A percentile compares a stretch with the other conserved stretches of the same genome.
Evolutionary conservation across 1,140 invertebrate species (phyloP).

Genomic region (Saccostrea cuccullata): DNA sequence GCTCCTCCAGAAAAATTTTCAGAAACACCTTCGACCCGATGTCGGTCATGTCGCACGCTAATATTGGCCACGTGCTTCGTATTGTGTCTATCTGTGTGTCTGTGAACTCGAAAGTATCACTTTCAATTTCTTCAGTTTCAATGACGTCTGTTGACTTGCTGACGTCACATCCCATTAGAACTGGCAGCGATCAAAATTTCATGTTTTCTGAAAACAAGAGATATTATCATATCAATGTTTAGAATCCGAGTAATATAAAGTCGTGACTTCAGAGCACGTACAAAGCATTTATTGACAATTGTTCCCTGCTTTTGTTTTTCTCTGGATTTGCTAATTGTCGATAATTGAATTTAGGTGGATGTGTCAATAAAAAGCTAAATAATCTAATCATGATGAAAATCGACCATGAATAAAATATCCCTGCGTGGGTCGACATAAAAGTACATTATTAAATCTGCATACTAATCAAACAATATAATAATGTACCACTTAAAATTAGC

Average conservation of each 20-base stretch:
- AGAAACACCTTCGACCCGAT: slow-evolving; percentile 64
- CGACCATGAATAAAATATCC: too few relatives aligned
- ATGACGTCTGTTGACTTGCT: slow-evolving; percentile 57
- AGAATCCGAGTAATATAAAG: neutral
- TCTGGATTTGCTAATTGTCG: too few relatives aligned
- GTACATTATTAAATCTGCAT: too few relatives aligned
- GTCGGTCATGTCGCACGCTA: slow-evolving; percentile 57
- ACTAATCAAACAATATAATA: too few relatives aligned
- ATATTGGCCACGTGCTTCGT: slow-evolving; percentile 67
- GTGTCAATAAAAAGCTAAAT: too few relatives aligned
- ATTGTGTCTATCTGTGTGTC: slow-evolving; percentile 69
- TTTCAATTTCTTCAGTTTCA: slow-evolving; percentile 49
- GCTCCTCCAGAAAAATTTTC: slow-evolving; percentile 63
- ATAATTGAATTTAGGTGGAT: too few relatives aligned
- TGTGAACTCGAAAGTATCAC: slow-evolving; percentile 57
- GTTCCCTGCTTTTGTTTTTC: too few relatives aligned
- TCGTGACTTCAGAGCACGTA: too few relatives aligned
- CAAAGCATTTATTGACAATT: too few relatives aligned
- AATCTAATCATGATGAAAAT: too few relatives aligned
- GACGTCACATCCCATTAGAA: slow-evolving; percentile 66
- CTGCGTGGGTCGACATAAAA: too few relatives aligned
- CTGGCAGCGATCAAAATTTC: slow-evolving; percentile 18
- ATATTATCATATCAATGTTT: neutral
- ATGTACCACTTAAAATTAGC: too few relatives aligned
- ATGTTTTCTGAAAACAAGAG: neutral